Conservation (phyloP, 2,113 vertebrate genomes). For the Todiramphus saurophagus region DNA sequence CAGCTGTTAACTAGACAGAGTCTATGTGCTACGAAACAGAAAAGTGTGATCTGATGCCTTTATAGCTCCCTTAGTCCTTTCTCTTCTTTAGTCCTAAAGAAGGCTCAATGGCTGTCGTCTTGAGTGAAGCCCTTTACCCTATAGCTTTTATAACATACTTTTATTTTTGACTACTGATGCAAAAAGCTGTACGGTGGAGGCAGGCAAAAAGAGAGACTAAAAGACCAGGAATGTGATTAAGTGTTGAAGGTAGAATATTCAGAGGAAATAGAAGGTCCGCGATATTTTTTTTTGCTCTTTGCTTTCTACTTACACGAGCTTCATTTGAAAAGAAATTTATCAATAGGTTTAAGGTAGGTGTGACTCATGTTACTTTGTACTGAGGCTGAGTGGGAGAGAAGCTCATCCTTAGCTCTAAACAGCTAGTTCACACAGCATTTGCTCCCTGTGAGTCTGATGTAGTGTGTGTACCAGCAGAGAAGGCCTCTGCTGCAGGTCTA, state of each 20-base stretch:
- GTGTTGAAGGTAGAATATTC: not conserved
- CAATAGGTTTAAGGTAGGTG: not conserved
- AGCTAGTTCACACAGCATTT: not conserved
- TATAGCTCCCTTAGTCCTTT: not conserved
- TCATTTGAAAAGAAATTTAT: not conserved
- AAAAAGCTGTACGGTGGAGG: not conserved
- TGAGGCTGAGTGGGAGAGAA: not conserved
- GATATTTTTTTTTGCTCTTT: not conserved
- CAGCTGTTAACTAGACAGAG: not conserved
- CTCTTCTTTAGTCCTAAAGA: not conserved
- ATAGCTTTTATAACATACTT: not conserved
- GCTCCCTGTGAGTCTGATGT: not conserved
- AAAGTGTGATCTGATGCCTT: not conserved
- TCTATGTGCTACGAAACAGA: not conserved
- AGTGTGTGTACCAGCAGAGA: not conserved
- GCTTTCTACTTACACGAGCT: not conserved
- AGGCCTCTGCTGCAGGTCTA: not conserved
- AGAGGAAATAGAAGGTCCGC: not conserved
- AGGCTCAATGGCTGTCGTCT: not conserved
- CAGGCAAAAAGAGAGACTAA: not conserved
- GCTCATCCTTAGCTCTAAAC: not conserved
- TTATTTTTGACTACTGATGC: not conserved
- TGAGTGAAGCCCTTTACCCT: not conserved
- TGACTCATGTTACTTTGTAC: not conserved
- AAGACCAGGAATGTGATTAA: not conserved